Conservation (phyloP, 2,888 invertebrate genomes). For the Tenthredo scrophulariae region DNA sequence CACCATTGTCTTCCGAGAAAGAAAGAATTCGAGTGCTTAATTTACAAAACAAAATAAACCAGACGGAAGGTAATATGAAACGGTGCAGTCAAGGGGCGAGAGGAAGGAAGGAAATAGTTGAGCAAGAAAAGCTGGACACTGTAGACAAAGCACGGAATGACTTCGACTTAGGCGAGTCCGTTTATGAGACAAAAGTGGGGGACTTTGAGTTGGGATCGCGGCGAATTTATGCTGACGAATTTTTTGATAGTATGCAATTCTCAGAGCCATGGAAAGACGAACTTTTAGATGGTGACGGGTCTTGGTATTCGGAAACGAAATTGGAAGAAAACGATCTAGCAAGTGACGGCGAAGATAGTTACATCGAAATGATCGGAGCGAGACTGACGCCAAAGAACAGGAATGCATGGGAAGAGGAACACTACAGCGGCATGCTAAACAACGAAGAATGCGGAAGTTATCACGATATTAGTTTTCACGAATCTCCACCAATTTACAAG, state of each 20-base stretch:
- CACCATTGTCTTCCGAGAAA: background rate
- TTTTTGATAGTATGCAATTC: background rate
- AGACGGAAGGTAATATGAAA: background rate
- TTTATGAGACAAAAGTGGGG: background rate
- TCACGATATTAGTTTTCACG: constrained; percentile 28
- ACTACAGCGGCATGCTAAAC: background rate
- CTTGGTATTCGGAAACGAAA: constrained; percentile 20
- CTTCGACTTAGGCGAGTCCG: background rate
- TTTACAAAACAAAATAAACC: background rate
- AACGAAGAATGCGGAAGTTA: constrained; percentile 2
- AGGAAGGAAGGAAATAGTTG: background rate
- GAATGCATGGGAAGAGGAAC: constrained; percentile 17
- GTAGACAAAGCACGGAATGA: background rate
- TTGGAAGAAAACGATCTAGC: background rate
- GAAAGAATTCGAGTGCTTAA: background rate
- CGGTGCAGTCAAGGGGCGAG: constrained; percentile 11
- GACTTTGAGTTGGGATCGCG: constrained; percentile 5
- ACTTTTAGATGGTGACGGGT: background rate
- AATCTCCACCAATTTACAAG: constrained; percentile 32
- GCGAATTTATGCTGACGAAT: constrained; percentile 35
- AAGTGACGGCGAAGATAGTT: constrained; percentile 6
- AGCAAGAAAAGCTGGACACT: background rate
- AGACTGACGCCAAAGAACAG: background rate
- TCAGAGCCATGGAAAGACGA: constrained; percentile 35
- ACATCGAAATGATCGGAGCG: background rate